Conservation (phyloP, 2,113 vertebrate species). For the Albula glossodonta region DNA sequence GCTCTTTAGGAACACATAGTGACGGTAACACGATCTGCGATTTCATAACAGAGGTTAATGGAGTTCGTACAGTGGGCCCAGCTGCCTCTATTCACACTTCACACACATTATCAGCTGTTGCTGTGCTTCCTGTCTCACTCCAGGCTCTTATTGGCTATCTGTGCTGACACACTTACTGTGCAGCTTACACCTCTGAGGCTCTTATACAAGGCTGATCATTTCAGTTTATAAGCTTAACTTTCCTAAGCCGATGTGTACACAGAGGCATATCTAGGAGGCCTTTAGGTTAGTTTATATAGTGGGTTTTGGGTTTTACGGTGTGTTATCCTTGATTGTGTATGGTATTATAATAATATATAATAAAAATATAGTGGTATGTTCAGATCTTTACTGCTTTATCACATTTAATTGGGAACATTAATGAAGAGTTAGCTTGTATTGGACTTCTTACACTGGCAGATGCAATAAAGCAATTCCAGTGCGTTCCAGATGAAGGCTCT, state of each 20-base stretch:
- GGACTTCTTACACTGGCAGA: neutral
- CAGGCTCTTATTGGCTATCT: neutral
- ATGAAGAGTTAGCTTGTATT: neutral
- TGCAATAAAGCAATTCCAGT: neutral
- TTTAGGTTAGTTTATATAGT: too few relatives aligned
- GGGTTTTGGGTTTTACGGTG: neutral
- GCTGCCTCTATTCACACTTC: neutral
- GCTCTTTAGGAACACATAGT: neutral
- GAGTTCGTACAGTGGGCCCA: neutral
- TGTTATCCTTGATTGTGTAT: neutral
- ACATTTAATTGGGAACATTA: neutral
- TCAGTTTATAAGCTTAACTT: too few relatives aligned
- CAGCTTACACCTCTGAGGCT: neutral
- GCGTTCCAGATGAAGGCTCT: neutral
- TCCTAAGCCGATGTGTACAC: too few relatives aligned
- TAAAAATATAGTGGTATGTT: neutral
- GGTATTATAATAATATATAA: neutral
- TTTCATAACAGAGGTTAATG: neutral
- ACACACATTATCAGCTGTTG: neutral
- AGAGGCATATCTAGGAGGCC: too few relatives aligned
- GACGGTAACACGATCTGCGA: neutral
- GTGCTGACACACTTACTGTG: neutral
- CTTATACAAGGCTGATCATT: too few relatives aligned
- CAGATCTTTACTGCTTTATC: neutral
- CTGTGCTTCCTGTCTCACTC: neutral